Evolutionary conservation across 2,888 invertebrate species (phyloP).

Genomic region (Nemotelus nigrinus): DNA sequence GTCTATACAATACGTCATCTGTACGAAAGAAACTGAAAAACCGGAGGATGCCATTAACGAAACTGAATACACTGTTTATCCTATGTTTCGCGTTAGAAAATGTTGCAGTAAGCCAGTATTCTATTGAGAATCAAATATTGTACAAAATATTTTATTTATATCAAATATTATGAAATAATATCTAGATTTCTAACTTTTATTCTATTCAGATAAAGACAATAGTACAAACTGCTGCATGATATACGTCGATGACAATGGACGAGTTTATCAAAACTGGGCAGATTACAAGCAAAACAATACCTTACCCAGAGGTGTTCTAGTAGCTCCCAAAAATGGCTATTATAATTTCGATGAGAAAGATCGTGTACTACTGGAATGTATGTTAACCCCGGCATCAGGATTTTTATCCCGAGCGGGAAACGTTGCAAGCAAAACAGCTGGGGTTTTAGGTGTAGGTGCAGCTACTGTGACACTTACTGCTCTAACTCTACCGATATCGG

Average conservation of each 20-base stretch:
- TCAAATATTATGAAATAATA: background rate
- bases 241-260: slow-evolving; percentile 61
- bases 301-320: slow-evolving; percentile 64
- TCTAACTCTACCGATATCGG: slow-evolving; percentile 27
- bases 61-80: slow-evolving; percentile 57
- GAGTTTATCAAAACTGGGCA: slow-evolving; percentile 66
- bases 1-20: slow-evolving; percentile 59
- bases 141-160: slow-evolving; percentile 2
- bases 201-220: slow-evolving; percentile 50
- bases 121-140: background rate
- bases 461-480: slow-evolving; percentile 26
- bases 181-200: background rate
- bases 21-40: background rate
- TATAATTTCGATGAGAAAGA: slow-evolving; percentile 55
- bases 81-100: slow-evolving; percentile 59
- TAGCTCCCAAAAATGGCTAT: slow-evolving; percentile 64
- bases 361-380: slow-evolving; percentile 54
- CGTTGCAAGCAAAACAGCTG: slow-evolving; percentile 52
- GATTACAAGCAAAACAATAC: slow-evolving; percentile 64
- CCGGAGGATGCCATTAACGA: slow-evolving; percentile 50
- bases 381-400: slow-evolving; percentile 56
- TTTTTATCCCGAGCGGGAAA: slow-evolving; percentile 47
- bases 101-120: slow-evolving; percentile 56
- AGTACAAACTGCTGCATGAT: slow-evolving; percentile 60
- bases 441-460: slow-evolving; percentile 25